These are phyloP conservation scores for Anarhynchus alexandrinus DNA, from an alignment of 2,113 vertebrate genomes.

Conservation along the genomic window DNA sequence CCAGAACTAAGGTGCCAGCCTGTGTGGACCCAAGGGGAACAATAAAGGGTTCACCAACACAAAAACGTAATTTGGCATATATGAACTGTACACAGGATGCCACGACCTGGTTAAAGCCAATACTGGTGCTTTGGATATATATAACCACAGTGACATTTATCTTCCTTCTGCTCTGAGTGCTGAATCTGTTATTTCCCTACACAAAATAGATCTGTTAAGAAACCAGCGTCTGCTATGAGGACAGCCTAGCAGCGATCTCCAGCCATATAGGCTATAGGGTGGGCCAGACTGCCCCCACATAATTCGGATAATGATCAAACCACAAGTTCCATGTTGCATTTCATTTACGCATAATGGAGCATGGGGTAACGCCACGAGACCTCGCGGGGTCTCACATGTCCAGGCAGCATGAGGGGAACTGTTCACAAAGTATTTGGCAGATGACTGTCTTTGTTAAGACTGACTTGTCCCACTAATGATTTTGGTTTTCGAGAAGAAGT, in stretches of 20 bases:
- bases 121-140: too few species aligned
- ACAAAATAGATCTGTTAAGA: neutral
- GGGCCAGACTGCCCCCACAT: neutral
- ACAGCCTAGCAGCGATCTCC: neutral
- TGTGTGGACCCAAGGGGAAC: rapidly evolving
- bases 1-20: neutral
- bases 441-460: neutral
- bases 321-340: neutral
- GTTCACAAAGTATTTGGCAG: neutral
- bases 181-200: neutral
- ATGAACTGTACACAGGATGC: neutral
- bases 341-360: neutral
- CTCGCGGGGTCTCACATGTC: neutral
- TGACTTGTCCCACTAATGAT: neutral
- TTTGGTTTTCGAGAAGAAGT: neutral
- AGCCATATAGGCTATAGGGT: neutral
- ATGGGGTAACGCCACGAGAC: neutral
- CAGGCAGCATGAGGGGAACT: neutral
- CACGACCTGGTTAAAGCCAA: neutral
- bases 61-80: rapidly evolving
- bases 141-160: rapidly evolving
- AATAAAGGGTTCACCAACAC: neutral
- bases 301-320: neutral
- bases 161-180: neutral
- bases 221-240: neutral